Evolutionary conservation across 2,888 invertebrate species (phyloP).

Genomic region (Phania funesta): DNA sequence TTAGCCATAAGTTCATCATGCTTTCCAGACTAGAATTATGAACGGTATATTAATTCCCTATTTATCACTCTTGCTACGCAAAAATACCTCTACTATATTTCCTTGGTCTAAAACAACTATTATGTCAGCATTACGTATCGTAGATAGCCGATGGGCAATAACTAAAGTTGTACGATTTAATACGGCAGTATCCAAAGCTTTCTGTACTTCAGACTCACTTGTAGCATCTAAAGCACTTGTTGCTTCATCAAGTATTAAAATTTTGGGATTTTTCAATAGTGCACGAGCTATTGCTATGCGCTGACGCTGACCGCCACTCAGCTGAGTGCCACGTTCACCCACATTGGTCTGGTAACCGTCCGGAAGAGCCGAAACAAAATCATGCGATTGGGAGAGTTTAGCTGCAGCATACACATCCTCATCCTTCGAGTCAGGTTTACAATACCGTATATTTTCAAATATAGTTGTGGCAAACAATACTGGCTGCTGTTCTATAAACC

Average conservation of each 20-base stretch:
- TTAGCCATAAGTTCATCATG: slow-evolving; percentile 89
- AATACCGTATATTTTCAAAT: slow-evolving; percentile 96
- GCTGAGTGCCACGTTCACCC: slow-evolving; percentile 94
- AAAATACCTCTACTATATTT: slow-evolving; percentile 88
- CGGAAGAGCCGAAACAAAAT: slow-evolving; percentile 92
- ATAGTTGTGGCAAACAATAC: slow-evolving; percentile 95
- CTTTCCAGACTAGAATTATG: slow-evolving; percentile 86
- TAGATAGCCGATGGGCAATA: slow-evolving; percentile 96
- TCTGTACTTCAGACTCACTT: slow-evolving; percentile 94
- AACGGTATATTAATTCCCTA: neutral
- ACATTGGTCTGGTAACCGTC: slow-evolving; percentile 91
- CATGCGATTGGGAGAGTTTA: slow-evolving; percentile 92
- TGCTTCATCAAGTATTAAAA: slow-evolving; percentile 95
- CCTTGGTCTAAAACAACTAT: slow-evolving; percentile 95
- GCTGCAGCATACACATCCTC: slow-evolving; percentile 89
- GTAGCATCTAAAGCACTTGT: slow-evolving; percentile 97
- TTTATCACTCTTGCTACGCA: neutral
- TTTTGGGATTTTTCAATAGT: slow-evolving; percentile 92
- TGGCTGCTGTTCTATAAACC: slow-evolving; percentile 96
- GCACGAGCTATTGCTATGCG: slow-evolving; percentile 97
- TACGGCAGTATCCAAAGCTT: slow-evolving; percentile 91
- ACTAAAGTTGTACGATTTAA: slow-evolving; percentile 95
- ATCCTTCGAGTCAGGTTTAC: slow-evolving; percentile 86
- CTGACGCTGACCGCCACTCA: slow-evolving; percentile 97
- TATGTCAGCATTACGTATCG: slow-evolving; percentile 93